Evolutionary conservation across 1,140 invertebrate genomes (phyloP).

Genomic region (Dreissena rostriformis): DNA sequence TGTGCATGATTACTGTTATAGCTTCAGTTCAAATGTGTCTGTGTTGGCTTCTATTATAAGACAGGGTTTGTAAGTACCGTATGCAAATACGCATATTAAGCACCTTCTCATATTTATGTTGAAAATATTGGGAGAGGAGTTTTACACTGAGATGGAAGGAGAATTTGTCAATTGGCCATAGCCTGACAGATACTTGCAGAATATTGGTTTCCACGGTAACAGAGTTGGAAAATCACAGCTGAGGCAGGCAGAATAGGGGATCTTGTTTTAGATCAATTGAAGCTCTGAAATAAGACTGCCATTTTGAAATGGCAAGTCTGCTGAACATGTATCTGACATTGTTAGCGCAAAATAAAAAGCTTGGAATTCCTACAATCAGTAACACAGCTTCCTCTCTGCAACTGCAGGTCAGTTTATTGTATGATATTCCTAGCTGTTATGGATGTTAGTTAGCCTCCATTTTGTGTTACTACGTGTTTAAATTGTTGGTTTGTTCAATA

Average conservation of each 20-base stretch:
- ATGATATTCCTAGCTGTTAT: no score
- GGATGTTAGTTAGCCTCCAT: no score
- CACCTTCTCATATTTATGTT: neutral
- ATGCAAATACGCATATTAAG: no score
- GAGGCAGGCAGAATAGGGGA: constrained; percentile 46
- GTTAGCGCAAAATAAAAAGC: constrained; percentile 57
- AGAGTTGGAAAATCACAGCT: constrained; percentile 52
- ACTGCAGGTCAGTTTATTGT: constrained; percentile 54
- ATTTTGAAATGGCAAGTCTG: constrained; percentile 54
- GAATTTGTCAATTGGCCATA: constrained; percentile 50
- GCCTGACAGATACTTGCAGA: constrained; percentile 56
- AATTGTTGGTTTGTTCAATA: no score
- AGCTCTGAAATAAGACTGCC: constrained; percentile 33
- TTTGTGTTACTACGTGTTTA: no score
- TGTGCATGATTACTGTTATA: no score
- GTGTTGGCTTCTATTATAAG: no score
- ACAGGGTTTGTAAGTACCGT: neutral
- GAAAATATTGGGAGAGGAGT: constrained; percentile 50
- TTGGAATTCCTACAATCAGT: constrained; percentile 53
- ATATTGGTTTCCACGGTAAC: constrained; percentile 60
- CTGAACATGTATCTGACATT: constrained; percentile 60
- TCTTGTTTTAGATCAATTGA: constrained; percentile 53
- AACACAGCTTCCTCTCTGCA: constrained; percentile 39
- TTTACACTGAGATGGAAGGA: constrained; percentile 38
- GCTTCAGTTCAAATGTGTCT: no score